Conservation (phyloP, 2,888 invertebrate species). For the Ennomos fuscantarius region DNA sequence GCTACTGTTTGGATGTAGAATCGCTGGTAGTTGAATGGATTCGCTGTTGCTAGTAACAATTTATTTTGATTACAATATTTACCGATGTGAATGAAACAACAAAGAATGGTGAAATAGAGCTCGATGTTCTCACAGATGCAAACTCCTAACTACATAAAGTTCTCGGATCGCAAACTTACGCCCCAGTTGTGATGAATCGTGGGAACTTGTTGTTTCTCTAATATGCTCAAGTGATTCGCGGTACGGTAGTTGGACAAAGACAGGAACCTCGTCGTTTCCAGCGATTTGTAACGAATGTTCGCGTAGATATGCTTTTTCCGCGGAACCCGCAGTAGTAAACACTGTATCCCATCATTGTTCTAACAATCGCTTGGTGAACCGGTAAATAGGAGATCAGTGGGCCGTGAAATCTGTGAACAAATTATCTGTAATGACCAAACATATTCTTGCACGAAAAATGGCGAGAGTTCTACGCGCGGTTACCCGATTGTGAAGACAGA, state of each 20-base stretch:
- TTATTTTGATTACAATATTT: conserved; percentile 13
- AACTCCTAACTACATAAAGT: conserved; percentile 11
- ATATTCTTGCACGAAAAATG: conserved; percentile 34
- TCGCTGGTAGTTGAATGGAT: conserved; percentile 7
- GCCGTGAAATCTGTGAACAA: conserved; percentile 50
- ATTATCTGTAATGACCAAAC: conserved; percentile 39
- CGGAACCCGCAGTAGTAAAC: conserved; percentile 39
- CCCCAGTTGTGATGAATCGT: conserved; percentile 46
- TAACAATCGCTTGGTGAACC: conserved; percentile 54
- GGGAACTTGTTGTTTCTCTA: conserved; percentile 56
- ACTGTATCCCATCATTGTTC: conserved; percentile 51
- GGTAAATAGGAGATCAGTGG: conserved; percentile 54
- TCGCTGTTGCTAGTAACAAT: conserved; percentile 10
- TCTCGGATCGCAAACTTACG: conserved; percentile 31
- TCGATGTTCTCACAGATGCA: conserved; percentile 6
- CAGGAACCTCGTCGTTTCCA: conserved; percentile 72
- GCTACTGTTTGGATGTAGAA: conserved; percentile 16
- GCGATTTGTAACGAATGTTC: conserved; percentile 56
- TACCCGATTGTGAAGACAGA: neutral
- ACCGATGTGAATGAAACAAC: conserved; percentile 6
- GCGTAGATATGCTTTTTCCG: conserved; percentile 54
- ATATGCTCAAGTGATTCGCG: conserved; percentile 58
- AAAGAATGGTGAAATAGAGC: conserved; percentile 1
- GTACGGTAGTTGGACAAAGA: conserved; percentile 66
- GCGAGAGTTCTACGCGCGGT: conserved; percentile 9